Conservation (phyloP, 2,113 vertebrate species). For the Zosterops lateralis region DNA sequence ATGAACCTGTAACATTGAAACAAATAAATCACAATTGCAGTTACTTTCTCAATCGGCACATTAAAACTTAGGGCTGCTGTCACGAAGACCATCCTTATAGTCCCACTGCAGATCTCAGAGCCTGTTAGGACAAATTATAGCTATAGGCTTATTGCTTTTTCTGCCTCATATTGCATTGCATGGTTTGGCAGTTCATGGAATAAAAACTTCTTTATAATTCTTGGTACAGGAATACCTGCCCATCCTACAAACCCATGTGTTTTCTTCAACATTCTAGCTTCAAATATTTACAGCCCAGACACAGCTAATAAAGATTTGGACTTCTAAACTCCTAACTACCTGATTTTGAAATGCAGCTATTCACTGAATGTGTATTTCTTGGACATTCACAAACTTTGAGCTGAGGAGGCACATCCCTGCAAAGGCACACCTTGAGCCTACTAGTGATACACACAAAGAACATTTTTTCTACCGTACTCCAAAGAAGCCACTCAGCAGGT, state of each 20-base stretch:
- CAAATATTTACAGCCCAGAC: not conserved
- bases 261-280: not conserved
- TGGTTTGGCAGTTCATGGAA: not conserved
- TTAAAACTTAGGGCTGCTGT: not conserved
- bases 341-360: not conserved
- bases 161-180: not conserved
- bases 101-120: not conserved
- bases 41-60: not conserved
- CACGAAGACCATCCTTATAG: not conserved
- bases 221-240: not conserved
- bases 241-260: not conserved
- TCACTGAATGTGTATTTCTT: fast-evolving
- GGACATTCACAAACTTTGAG: not conserved
- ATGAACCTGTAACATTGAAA: conserved; percentile 85
- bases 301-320: not conserved
- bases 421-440: not conserved
- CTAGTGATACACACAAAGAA: fast-evolving
- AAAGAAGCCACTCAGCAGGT: not conserved
- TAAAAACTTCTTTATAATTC: not conserved
- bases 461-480: not conserved
- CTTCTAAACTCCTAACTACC: not conserved
- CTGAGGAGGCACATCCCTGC: not conserved
- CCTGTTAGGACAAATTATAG: not conserved
- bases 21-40: not conserved
- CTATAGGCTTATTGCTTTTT: not conserved